Percentiles rank a stretch among this genome's conserved stretches.
Evolutionary conservation across 2,888 invertebrate genomes (phyloP).

Genomic region (Lochmaea capreae): DNA sequence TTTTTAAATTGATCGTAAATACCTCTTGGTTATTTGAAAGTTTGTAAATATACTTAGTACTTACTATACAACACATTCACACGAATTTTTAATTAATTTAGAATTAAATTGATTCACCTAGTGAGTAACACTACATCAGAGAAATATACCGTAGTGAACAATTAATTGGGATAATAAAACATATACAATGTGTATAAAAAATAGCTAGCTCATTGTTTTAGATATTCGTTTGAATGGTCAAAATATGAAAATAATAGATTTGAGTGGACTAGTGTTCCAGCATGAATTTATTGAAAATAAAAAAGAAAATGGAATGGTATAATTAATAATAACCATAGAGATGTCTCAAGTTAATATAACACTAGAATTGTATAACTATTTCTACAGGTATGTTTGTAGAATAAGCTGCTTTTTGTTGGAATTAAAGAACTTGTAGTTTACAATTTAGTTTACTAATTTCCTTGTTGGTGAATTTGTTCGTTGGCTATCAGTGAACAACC

Average conservation of each 20-base stretch:
- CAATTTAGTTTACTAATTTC: too few relatives aligned
- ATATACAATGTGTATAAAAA: neutral
- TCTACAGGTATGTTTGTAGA: too few relatives aligned
- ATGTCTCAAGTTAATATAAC: too few relatives aligned
- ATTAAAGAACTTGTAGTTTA: too few relatives aligned
- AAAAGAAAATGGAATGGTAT: too few relatives aligned
- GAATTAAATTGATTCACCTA: conserved; percentile 18
- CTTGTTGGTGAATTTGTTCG: too few relatives aligned
- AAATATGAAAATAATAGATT: neutral
- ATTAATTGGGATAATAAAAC: neutral
- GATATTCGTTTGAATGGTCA: neutral
- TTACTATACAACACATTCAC: conserved; percentile 22
- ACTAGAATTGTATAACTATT: too few relatives aligned
- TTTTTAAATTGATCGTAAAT: conserved; percentile 5
- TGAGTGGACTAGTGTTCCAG: too few relatives aligned
- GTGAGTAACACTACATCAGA: neutral
- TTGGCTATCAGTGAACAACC: too few relatives aligned
- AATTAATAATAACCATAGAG: too few relatives aligned
- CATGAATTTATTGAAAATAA: too few relatives aligned
- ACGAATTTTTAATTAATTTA: conserved; percentile 9
- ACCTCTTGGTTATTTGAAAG: conserved; percentile 15
- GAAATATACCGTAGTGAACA: neutral
- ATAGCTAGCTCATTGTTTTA: neutral
- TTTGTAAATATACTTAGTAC: conserved; percentile 23
- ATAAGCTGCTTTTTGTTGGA: too few relatives aligned